Percentiles rank a stretch among this genome's conserved stretches.
These are phyloP conservation scores for Uria aalge DNA, from an alignment of 2,113 vertebrate species.

Conservation along the genomic window DNA sequence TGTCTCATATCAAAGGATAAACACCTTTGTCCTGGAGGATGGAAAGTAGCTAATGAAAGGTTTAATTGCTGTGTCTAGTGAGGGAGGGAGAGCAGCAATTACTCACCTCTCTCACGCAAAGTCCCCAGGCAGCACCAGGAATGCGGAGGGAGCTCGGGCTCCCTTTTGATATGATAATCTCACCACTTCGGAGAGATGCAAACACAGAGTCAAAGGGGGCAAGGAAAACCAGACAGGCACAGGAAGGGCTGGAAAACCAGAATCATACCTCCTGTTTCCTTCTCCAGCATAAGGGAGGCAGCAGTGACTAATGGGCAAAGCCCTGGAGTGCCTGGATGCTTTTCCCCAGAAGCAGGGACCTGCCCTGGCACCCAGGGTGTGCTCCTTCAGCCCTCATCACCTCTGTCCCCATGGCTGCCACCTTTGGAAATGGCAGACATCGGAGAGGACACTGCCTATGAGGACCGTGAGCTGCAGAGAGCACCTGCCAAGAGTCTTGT, in stretches of 20 bases:
- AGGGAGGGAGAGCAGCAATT: background rate
- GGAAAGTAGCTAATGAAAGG: background rate
- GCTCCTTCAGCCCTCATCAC: background rate
- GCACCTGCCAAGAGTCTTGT: background rate
- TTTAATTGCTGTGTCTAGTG: background rate
- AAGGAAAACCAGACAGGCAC: background rate
- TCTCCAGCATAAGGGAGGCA: background rate
- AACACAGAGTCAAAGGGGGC: background rate
- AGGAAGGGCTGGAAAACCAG: background rate
- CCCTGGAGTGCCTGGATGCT: accelerated
- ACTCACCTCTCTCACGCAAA: background rate
- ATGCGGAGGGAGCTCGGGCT: background rate
- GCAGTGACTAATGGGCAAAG: background rate
- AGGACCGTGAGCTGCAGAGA: background rate
- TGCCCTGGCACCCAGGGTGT: background rate
- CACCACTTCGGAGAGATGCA: background rate
- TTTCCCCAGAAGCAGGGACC: background rate
- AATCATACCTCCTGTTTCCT: background rate
- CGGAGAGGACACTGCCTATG: accelerated
- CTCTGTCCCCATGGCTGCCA: background rate
- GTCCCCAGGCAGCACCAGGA: background rate
- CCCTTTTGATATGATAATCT: background rate
- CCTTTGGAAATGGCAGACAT: too few relatives aligned
- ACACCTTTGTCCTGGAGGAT: background rate
- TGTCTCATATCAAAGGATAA: background rate